These are phyloP conservation scores for Urocitellus parryii DNA, from an alignment of 2,113 vertebrate genomes.

Conservation along the genomic window DNA sequence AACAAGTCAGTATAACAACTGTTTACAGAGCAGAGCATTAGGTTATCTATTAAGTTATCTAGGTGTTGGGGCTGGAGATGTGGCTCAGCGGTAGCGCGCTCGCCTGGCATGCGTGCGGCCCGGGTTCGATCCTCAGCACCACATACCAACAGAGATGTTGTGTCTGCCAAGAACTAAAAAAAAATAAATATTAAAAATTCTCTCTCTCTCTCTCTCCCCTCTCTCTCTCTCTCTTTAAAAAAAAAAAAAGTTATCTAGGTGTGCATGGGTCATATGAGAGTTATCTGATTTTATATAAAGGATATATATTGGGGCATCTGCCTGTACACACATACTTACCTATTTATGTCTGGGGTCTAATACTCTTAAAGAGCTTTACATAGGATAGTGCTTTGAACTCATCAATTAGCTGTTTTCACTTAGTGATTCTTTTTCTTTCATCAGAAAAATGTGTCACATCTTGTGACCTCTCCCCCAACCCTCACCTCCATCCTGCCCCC, in stretches of 20 bases:
- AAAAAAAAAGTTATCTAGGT: too few relatives aligned
- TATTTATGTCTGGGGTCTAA: not conserved
- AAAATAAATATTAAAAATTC: too few relatives aligned
- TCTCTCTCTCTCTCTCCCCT: too few relatives aligned
- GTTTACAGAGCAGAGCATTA: not conserved
- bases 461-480: not conserved
- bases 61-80: too few relatives aligned
- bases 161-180: too few relatives aligned
- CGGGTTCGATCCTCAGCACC: too few relatives aligned
- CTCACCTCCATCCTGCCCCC: not conserved
- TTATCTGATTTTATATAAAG: not conserved
- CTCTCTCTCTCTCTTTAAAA: too few relatives aligned
- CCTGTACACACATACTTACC: not conserved
- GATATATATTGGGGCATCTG: not conserved
- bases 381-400: not conserved
- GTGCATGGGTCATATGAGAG: not conserved
- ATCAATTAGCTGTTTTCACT: not conserved
- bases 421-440: slow-evolving; percentile 15
- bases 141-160: too few relatives aligned
- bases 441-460: not conserved
- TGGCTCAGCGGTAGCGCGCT: too few relatives aligned
- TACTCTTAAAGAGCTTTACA: not conserved
- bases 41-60: not conserved
- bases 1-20: not conserved
- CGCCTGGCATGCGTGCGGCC: too few relatives aligned